Base-by-base conservation (phyloP, 2,888 invertebrate species). In the Bellardia pandia region DNA sequence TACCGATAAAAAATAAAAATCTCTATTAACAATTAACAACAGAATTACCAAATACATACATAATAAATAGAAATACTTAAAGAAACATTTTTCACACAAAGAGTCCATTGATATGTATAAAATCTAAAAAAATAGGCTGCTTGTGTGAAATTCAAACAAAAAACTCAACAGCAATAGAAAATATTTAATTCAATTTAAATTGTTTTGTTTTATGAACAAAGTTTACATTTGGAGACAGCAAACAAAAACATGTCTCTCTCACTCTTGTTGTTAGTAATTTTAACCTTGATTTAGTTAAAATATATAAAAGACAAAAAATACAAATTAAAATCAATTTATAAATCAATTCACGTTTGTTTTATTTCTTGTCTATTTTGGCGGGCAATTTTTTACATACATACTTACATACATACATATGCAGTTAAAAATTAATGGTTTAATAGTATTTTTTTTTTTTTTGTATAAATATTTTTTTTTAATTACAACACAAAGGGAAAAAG, bases 271-370 rank as follows among this genome's bases (percentile, higher is more conserved):
- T 90, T 90, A 90, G 91, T 90, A 90, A 89, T 88, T 83, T 89
- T 89, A 89, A 90, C 92, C 92, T 92, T 92, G 91, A 92, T 91
- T 91, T 89, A 89, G 89, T 90, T 91, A 78, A 53, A 81, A 37
- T 85, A 62, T 74, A 23, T 56, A 64, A 72, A 81, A 64, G 37
- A 51, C 14, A 23, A 11, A 33, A 48, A 40, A 37, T 69, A 30
- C 33, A 66, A 30, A 16, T 9, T 23, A n/a, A 53, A 56, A 58
- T 16, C 66, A 16, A 62, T 80, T 80, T 56, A 30, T 23, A 75
- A 81, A 75, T 45, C 33, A 58, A 6, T 64, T 45, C 48, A 75
- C 74, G 58, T 68, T 48, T 75, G 23, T 60, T 9, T 40, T 62
- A 8, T 66, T 42, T 16, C 1, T 42, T n/a, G 42, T 37, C 42